Evolutionary conservation across 2,113 vertebrate genomes (phyloP).

Genomic region (Buteo buteo): DNA sequence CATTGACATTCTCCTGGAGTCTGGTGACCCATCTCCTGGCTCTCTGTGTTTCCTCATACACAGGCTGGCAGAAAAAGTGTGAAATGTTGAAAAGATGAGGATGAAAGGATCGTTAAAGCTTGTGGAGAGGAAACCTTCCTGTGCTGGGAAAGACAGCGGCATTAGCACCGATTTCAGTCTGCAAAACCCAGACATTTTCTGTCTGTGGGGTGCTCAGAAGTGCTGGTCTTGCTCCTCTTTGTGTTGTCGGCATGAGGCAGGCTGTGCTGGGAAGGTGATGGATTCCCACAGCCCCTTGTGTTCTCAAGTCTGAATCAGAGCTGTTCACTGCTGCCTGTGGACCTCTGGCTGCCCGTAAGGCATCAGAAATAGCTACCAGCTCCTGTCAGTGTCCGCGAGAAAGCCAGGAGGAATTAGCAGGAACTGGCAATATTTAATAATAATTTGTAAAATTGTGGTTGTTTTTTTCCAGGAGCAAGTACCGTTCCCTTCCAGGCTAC

Average conservation of each 20-base stretch:
- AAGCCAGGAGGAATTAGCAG: background rate
- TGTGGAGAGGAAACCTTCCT: background rate
- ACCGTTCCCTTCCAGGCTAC: background rate
- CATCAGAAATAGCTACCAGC: background rate
- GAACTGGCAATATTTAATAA: background rate
- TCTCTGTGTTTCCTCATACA: background rate
- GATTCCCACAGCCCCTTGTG: background rate
- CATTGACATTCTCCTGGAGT: background rate
- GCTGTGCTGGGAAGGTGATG: background rate
- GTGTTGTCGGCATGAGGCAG: background rate
- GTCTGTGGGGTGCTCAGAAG: background rate
- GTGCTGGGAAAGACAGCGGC: background rate
- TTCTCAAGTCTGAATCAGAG: background rate
- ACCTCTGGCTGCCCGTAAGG: background rate
- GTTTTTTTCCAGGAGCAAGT: background rate
- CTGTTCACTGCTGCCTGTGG: accelerated
- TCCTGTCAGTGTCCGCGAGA: background rate
- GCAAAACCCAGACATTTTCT: background rate
- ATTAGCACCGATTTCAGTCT: background rate
- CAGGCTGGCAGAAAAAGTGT: background rate
- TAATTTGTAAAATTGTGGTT: background rate
- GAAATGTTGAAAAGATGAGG: background rate
- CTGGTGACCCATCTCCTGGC: background rate
- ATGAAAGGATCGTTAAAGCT: background rate
- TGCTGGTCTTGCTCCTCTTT: background rate